phyloP scores from a whole-genome alignment of 2,888 invertebrate species.

The Drosophila greeni region DNA sequence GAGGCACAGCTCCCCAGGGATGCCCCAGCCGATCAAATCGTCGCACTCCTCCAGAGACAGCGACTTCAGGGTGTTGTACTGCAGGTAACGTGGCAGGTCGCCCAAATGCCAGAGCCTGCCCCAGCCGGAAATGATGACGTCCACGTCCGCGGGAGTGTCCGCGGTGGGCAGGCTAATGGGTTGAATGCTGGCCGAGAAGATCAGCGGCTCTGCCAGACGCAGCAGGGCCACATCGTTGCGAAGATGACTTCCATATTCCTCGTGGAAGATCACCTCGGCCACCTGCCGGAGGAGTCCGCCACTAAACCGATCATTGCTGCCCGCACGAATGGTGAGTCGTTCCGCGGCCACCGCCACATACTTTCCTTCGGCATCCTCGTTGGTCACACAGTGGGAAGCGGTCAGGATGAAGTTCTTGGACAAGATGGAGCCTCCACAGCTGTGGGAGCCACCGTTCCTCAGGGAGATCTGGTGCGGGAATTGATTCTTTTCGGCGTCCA shows the following conservation, averaged over 20 bases:
- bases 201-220: slow-evolving; percentile 56
- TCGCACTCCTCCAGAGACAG: slow-evolving; percentile 37
- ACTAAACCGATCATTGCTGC: slow-evolving; percentile 62
- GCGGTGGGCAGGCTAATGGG: slow-evolving; percentile 60
- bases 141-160: slow-evolving; percentile 52
- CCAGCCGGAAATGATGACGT: slow-evolving; percentile 73
- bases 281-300: slow-evolving; percentile 69
- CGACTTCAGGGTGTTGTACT: slow-evolving; percentile 64
- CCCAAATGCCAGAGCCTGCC: slow-evolving; percentile 60
- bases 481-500: slow-evolving; percentile 46
- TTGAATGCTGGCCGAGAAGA: slow-evolving; percentile 58
- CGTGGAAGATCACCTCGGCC: slow-evolving; percentile 59
- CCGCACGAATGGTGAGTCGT: slow-evolving; percentile 58
- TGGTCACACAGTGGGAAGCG: slow-evolving; percentile 56
- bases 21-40: slow-evolving; percentile 46
- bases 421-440: slow-evolving; percentile 58
- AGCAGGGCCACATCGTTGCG: slow-evolving; percentile 72
- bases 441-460: slow-evolving; percentile 47
- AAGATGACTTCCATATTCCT: slow-evolving; percentile 58
- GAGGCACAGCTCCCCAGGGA: slow-evolving; percentile 66
- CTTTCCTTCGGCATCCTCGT: background rate
- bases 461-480: slow-evolving; percentile 65
- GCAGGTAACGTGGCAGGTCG: slow-evolving; percentile 62
- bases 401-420: slow-evolving; percentile 57
- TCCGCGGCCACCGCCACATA: slow-evolving; percentile 1